These are phyloP conservation scores for Chydorus sphaericus DNA, from an alignment of 2,888 invertebrate species.

Conservation along the genomic window DNA sequence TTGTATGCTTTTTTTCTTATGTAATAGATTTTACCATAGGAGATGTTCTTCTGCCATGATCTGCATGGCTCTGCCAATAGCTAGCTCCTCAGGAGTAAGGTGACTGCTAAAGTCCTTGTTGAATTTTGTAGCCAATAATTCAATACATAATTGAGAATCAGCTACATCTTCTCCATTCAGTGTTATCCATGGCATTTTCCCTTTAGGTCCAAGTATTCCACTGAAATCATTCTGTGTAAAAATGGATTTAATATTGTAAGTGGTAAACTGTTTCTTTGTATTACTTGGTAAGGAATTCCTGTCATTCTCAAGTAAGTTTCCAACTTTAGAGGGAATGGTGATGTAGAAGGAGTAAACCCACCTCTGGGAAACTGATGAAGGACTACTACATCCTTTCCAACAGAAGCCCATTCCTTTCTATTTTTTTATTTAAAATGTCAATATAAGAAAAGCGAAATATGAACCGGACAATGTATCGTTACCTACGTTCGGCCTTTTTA, in stretches of 20 bases:
- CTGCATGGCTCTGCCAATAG: conserved; percentile 26
- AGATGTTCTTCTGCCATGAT: conserved; percentile 30
- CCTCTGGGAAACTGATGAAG: conserved; percentile 19
- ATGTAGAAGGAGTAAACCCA: conserved; percentile 26
- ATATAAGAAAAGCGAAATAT: too few relatives aligned
- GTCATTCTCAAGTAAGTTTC: conserved; percentile 30
- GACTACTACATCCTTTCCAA: conserved; percentile 6
- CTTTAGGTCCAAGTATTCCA: conserved; percentile 26
- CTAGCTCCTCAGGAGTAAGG: conserved; percentile 23
- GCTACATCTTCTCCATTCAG: conserved; percentile 26
- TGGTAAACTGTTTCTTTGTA: neutral
- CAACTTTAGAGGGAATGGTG: conserved; percentile 30
- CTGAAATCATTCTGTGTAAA: conserved; percentile 25
- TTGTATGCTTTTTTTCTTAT: too few relatives aligned
- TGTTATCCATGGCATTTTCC: conserved; percentile 30
- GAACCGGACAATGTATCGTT: too few relatives aligned
- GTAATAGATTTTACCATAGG: conserved; percentile 25
- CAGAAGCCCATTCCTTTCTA: too few relatives aligned
- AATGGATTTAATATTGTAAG: neutral
- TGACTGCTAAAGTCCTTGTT: conserved; percentile 24
- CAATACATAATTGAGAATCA: conserved; percentile 29
- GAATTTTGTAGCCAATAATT: conserved; percentile 26
- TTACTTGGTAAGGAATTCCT: conserved; percentile 28
- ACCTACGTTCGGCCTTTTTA: conserved; percentile 2
- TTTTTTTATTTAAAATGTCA: too few relatives aligned